phyloP scores from a whole-genome alignment of 2,888 invertebrate species.

The Suillia variegata region DNA sequence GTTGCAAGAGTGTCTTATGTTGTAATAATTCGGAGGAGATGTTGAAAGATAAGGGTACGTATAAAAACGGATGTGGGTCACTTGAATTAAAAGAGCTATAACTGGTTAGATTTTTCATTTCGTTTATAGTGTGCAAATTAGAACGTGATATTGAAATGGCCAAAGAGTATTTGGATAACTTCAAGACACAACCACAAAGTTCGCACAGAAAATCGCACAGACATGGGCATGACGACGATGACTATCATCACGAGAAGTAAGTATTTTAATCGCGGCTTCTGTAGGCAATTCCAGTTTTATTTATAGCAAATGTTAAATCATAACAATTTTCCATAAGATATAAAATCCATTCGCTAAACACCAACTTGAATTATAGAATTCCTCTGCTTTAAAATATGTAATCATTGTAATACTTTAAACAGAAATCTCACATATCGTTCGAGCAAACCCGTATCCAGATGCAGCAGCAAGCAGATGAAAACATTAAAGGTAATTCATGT shows the following conservation, averaged over 20 bases:
- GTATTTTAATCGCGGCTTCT: no score
- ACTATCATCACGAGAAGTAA: background rate
- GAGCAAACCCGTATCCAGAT: background rate
- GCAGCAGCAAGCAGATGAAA: background rate
- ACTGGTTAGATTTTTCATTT: no score
- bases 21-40: slow-evolving; percentile 49
- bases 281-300: no score
- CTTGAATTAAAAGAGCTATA: no score
- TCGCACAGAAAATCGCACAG: background rate
- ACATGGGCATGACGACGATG: background rate
- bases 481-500: background rate
- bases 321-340: no score
- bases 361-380: background rate
- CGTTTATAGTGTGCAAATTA: slow-evolving; percentile 44
- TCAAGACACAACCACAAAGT: background rate
- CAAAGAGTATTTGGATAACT: slow-evolving; percentile 22
- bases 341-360: no score
- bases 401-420: background rate
- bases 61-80: no score
- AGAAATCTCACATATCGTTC: background rate
- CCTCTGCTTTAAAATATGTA: background rate
- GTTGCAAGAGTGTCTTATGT: slow-evolving; percentile 44
- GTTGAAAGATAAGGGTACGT: slow-evolving; percentile 50
- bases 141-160: slow-evolving; percentile 53
- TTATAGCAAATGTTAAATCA: no score